Evolutionary conservation across 1,140 invertebrate species (phyloP), one percentile per base, ranked within the genome.

Genomic region (Sitodiplosis mosellana): DNA sequence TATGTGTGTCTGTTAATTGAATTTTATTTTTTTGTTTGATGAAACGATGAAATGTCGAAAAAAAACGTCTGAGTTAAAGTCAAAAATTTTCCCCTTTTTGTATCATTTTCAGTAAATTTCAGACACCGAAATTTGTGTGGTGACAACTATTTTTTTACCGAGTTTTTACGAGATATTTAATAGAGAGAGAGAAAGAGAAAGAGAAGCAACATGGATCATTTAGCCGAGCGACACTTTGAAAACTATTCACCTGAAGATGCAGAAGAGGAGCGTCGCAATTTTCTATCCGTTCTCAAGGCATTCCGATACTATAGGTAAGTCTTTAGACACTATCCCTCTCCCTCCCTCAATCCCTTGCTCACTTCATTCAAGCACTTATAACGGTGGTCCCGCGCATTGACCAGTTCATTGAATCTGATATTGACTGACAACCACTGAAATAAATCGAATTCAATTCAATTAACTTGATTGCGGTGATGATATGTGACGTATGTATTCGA

Each of bases 301-400:
- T 87, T 87, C 59, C 76, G 74, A 68, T 77, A 77, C 63, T 89
- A 89, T 67, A 83, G 77, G 84, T 86, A 63, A 71, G 67, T 66
- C 33, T 52, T 50, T 43, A 40, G 5, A 45, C 33, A 17, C 33
- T 7, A 8, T 34, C 33, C 14, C 14, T 8, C 14, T 43, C 11
- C 5, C n/a, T 18, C 17, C 11, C n/a, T 7, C 6, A 18, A 2
- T 12, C 41, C 6, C 2, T 49, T 12, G 50, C 50, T 45, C 47
- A 11, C 41, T 42, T 44, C 22, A 38, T 45, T 43, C 46, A 45
- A 42, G 45, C 48, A 47, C 54, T 47, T 49, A 38, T 49, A 47
- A 46, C 44, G 54, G 44, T 58, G 40, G 47, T 43, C 27, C 43
- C 52, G 45, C n/a, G n/a, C n/a, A n/a, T n/a, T n/a, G n/a, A n/a